phyloP scores from a whole-genome alignment of 1,140 invertebrate genomes.

The Diploscapter pachys region DNA sequence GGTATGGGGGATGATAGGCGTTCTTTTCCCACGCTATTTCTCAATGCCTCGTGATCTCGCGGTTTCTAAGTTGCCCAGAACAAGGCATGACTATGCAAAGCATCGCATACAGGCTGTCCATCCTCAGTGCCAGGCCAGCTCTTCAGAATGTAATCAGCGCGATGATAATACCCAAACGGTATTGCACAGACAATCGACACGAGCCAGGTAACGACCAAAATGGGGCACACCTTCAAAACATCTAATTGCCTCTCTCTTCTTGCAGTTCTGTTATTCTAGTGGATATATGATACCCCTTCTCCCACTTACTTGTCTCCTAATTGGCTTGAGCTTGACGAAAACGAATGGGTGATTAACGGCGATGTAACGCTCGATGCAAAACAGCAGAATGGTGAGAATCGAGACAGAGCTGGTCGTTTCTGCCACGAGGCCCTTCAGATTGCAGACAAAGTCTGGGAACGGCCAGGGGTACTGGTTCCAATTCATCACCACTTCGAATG shows the following conservation, averaged over 20 bases:
- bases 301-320: constrained; percentile 18
- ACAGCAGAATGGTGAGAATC: constrained; percentile 82
- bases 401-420: constrained; percentile 89
- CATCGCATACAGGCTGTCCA: constrained; percentile 18
- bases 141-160: constrained; percentile 32
- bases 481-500: constrained; percentile 35
- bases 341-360: constrained; percentile 36
- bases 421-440: constrained; percentile 75
- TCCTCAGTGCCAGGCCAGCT: constrained; percentile 25
- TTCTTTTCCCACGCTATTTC: too few relatives aligned
- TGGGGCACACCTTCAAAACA: constrained; percentile 5
- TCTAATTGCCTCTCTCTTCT: neutral
- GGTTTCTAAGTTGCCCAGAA: neutral
- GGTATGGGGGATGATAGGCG: too few relatives aligned
- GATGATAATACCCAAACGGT: constrained; percentile 30
- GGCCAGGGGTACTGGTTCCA: constrained; percentile 39
- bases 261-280: neutral
- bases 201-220: constrained; percentile 30
- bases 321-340: constrained; percentile 28
- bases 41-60: too few relatives aligned
- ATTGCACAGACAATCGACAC: constrained; percentile 30
- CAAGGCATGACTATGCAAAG: neutral
- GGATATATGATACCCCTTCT: neutral
- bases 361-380: constrained; percentile 88
- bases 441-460: constrained; percentile 80